Conservation (phyloP, 1,140 invertebrate genomes). For the Aphaenogaster floridana region DNA sequence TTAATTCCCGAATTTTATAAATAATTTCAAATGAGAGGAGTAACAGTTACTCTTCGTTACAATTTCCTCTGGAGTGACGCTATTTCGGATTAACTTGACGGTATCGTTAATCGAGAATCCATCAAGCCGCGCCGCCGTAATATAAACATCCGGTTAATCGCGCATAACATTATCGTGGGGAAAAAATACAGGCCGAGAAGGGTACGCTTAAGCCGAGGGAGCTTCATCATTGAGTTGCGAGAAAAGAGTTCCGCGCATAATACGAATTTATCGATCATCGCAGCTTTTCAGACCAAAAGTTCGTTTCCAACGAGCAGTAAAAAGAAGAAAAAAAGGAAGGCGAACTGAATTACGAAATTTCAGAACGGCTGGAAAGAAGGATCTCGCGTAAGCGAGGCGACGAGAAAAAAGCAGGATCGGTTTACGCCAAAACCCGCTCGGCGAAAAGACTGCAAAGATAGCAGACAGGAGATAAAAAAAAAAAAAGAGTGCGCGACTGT, state of each 20-base stretch:
- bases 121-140: constrained; percentile 34
- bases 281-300: constrained; percentile 49
- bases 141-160: constrained; percentile 61
- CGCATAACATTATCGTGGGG: constrained; percentile 52
- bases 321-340: constrained; percentile 12
- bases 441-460: constrained; percentile 9
- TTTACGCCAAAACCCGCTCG: constrained; percentile 43
- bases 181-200: constrained; percentile 49
- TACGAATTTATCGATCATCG: constrained; percentile 65
- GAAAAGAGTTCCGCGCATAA: constrained; percentile 22
- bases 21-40: not conserved
- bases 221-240: constrained; percentile 24
- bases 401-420: constrained; percentile 31
- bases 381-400: not conserved
- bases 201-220: constrained; percentile 20
- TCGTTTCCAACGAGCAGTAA: constrained; percentile 27
- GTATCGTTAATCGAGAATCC: constrained; percentile 46
- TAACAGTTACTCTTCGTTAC: constrained; percentile 4
- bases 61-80: constrained; percentile 6
- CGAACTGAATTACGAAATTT: constrained; percentile 47
- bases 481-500: not conserved
- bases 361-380: constrained; percentile 8
- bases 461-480: constrained; percentile 10
- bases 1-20: not conserved
- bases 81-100: constrained; percentile 31